These are phyloP conservation scores for Chrysolina oricalcia DNA, from an alignment of 2,888 invertebrate genomes.

Conservation along the genomic window DNA sequence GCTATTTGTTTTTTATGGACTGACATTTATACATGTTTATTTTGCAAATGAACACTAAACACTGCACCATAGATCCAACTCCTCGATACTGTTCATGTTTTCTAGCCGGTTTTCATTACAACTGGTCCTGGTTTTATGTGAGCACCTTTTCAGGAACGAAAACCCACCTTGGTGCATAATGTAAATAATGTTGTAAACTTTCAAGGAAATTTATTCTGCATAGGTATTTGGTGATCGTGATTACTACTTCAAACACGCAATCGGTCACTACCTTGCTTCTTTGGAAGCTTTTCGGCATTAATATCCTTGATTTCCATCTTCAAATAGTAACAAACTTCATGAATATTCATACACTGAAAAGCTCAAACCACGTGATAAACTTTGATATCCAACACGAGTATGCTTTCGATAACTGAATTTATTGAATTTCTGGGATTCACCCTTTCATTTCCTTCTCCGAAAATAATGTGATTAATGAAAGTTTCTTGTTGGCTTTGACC, in stretches of 20 bases:
- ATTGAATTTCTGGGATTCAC: background rate
- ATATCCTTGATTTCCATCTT: background rate
- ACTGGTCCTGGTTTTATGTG: no score
- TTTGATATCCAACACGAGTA: background rate
- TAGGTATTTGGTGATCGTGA: background rate
- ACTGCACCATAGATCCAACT: no score
- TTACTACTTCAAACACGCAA: background rate
- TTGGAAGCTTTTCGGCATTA: background rate
- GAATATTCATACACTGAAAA: background rate
- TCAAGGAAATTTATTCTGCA: background rate
- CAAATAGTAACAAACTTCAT: background rate
- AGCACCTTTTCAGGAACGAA: no score
- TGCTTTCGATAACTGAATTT: background rate
- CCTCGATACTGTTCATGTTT: no score
- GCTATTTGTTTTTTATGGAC: no score
- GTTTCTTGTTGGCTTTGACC: conserved; percentile 16
- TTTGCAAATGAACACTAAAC: no score
- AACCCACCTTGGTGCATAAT: background rate
- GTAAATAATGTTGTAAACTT: background rate
- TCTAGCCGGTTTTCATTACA: no score
- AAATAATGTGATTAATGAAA: background rate
- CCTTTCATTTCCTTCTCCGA: background rate
- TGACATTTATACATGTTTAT: no score
- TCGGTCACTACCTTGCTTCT: background rate
- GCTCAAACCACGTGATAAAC: background rate